Percentiles rank a stretch among this genome's conserved stretches.
These are phyloP conservation scores for Melitaea athalia DNA, from an alignment of 2,888 invertebrate genomes.

Conservation along the genomic window DNA sequence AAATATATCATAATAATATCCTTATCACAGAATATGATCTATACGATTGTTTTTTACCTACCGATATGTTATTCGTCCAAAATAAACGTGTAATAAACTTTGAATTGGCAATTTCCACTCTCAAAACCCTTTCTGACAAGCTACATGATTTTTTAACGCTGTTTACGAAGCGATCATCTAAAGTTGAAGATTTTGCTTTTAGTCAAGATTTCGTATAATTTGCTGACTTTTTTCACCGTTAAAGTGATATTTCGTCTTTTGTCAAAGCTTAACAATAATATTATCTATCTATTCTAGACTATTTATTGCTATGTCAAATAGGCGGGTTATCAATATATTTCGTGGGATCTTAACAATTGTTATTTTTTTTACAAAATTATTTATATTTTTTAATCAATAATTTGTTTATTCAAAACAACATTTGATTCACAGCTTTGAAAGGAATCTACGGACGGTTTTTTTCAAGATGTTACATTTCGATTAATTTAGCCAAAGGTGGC, in stretches of 20 bases:
- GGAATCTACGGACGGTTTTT: slow-evolving; percentile 63
- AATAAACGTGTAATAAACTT: slow-evolving; percentile 12
- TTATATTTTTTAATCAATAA: slow-evolving; percentile 39
- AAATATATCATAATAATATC: slow-evolving; percentile 75
- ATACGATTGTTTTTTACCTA: slow-evolving; percentile 65
- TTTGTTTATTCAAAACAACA: slow-evolving; percentile 32
- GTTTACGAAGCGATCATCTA: slow-evolving; percentile 17
- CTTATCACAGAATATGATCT: slow-evolving; percentile 80
- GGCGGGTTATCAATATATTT: slow-evolving; percentile 77
- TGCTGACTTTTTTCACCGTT: slow-evolving; percentile 36
- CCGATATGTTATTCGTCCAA: slow-evolving; percentile 63
- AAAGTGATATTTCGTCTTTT: slow-evolving; percentile 58
- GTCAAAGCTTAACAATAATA: slow-evolving; percentile 71
- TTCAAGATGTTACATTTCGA: slow-evolving; percentile 50
- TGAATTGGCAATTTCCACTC: slow-evolving; percentile 1
- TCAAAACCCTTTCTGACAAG: slow-evolving; percentile 1
- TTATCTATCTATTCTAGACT: slow-evolving; percentile 76
- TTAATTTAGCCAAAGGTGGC: slow-evolving; percentile 37
- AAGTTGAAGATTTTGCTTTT: slow-evolving; percentile 28
- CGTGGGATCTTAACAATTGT: slow-evolving; percentile 67
- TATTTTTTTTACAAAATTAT: slow-evolving; percentile 49
- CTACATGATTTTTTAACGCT: slow-evolving; percentile 7
- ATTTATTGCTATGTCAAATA: slow-evolving; percentile 82
- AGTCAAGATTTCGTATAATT: slow-evolving; percentile 19
- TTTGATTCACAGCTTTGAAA: slow-evolving; percentile 36